phyloP scores from a whole-genome alignment of 2,113 vertebrate species.

The Tachysurus vachellii region DNA sequence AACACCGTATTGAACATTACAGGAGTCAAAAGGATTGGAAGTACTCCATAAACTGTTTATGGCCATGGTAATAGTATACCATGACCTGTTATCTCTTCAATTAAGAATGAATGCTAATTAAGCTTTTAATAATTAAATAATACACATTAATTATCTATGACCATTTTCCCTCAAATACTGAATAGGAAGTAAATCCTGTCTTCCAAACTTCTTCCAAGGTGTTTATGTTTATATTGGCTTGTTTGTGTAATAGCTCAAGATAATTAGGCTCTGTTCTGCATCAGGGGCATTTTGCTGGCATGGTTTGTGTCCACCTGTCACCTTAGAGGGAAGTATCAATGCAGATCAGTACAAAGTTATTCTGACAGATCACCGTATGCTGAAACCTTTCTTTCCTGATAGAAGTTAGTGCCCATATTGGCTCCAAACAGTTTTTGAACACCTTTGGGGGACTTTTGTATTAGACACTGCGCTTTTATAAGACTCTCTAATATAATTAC shows the following conservation, averaged over 20 bases:
- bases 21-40: background rate
- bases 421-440: background rate
- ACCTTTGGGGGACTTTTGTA: background rate
- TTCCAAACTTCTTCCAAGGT: background rate
- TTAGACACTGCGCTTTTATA: background rate
- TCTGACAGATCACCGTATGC: background rate
- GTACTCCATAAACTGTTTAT: background rate
- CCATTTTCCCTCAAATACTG: background rate
- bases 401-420: background rate
- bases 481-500: background rate
- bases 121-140: no score
- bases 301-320: background rate
- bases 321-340: background rate
- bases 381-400: background rate
- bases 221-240: conserved; percentile 6
- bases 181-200: background rate
- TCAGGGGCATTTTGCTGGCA: background rate
- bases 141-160: background rate
- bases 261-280: background rate
- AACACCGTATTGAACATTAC: background rate
- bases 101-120: background rate
- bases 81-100: background rate
- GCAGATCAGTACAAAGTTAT: background rate
- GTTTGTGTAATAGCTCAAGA: conserved; percentile 15
- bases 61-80: background rate